phyloP scores from a whole-genome alignment of 2,888 invertebrate species.

The Oligia latruncula region DNA sequence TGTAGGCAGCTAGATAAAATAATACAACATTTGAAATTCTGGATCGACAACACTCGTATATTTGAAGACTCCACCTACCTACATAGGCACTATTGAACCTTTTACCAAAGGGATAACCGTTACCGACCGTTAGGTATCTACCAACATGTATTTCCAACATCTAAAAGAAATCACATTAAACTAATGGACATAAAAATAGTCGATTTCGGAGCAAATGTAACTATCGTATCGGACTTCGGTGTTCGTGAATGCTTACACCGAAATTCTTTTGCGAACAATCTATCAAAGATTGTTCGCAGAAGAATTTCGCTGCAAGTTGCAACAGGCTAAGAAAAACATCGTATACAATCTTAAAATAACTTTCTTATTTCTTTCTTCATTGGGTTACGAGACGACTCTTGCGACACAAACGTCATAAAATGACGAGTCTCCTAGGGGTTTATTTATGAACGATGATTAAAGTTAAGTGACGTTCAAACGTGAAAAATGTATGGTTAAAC shows the following conservation, averaged over 20 bases:
- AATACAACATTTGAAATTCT: conserved; percentile 49
- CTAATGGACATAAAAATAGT: conserved; percentile 81
- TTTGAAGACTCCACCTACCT: conserved; percentile 43
- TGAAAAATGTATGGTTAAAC: too few species aligned
- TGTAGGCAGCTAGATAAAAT: conserved; percentile 28
- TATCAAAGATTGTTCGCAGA: neutral
- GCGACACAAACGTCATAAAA: neutral
- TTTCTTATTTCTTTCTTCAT: neutral
- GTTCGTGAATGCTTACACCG: conserved; percentile 68
- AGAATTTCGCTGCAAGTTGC: neutral
- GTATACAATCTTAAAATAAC: too few species aligned
- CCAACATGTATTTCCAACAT: conserved; percentile 67
- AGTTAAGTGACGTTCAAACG: neutral
- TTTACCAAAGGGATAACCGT: conserved; percentile 62
- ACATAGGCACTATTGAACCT: conserved; percentile 51
- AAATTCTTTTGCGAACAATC: conserved; percentile 66
- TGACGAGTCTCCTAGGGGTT: neutral
- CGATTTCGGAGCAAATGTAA: conserved; percentile 79
- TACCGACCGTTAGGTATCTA: conserved; percentile 61
- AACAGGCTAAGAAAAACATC: neutral
- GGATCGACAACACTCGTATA: conserved; percentile 32
- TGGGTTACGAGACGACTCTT: neutral
- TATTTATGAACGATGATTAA: neutral
- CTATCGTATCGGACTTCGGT: conserved; percentile 72
- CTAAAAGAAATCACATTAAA: conserved; percentile 81